phyloP scores from a whole-genome alignment of 1,140 invertebrate genomes.

The Leptinotarsa texana region DNA sequence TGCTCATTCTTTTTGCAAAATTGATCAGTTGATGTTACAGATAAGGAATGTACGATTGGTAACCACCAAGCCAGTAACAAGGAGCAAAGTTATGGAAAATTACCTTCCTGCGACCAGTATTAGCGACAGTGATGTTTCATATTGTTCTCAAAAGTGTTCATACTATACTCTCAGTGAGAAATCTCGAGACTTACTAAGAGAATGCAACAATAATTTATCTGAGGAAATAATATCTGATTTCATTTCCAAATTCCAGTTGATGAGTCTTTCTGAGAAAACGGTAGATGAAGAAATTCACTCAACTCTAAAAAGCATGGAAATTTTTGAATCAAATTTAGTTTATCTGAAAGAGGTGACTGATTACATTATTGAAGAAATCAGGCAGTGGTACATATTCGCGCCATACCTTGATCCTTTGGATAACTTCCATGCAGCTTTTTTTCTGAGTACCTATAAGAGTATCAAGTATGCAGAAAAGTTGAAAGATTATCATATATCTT shows the following conservation, averaged over 20 bases:
- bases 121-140: not conserved
- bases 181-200: not conserved
- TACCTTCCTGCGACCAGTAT: not conserved
- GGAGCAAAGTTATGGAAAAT: not conserved
- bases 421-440: not conserved
- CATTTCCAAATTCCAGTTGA: not conserved
- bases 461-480: not conserved
- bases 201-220: not conserved
- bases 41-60: not conserved
- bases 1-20: not conserved
- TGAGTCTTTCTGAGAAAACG: not conserved
- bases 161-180: not conserved
- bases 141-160: not conserved
- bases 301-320: not conserved
- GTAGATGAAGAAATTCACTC: not conserved
- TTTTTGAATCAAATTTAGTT: not conserved
- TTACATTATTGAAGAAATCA: not conserved
- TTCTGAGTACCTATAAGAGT: not conserved
- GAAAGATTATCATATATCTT: not conserved
- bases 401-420: not conserved
- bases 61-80: not conserved
- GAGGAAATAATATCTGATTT: not conserved
- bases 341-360: not conserved
- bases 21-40: not conserved
- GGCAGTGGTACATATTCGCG: not conserved